Percentiles rank a stretch among this genome's conserved stretches.
Evolutionary conservation across 2,888 invertebrate genomes (phyloP).

Genomic region (Acrobasis repandana): DNA sequence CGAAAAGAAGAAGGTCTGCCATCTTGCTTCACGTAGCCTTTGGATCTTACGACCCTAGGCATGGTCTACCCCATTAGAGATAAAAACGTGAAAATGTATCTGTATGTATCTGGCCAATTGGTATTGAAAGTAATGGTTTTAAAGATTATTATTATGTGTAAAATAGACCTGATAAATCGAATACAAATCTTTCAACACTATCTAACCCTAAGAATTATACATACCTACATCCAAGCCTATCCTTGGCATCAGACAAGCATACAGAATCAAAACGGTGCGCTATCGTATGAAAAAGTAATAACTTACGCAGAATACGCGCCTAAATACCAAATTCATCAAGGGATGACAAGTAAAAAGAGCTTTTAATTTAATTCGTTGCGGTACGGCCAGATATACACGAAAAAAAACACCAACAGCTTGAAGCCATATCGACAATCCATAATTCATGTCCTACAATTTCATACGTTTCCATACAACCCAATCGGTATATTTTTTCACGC

Average conservation of each 20-base stretch:
- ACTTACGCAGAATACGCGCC: conserved; percentile 48
- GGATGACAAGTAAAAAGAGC: conserved; percentile 82
- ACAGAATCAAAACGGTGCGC: conserved; percentile 16
- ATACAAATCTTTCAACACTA: no score
- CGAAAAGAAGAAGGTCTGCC: no score
- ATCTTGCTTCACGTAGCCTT: no score
- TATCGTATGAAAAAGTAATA: conserved; percentile 48
- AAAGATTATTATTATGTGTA: no score
- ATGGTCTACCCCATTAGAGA: no score
- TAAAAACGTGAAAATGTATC: no score
- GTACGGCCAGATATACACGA: conserved; percentile 74
- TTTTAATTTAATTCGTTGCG: conserved; percentile 83
- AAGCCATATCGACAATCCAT: conserved; percentile 83
- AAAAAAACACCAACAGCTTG: conserved; percentile 82
- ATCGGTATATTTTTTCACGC: conserved; percentile 48
- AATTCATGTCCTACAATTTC: conserved; percentile 83
- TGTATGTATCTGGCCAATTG: no score
- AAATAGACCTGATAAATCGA: no score
- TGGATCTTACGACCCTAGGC: no score
- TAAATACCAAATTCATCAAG: conserved; percentile 80
- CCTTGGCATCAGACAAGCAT: neutral
- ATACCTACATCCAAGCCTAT: no score
- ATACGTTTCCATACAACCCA: conserved; percentile 62
- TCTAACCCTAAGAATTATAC: no score
- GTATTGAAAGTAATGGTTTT: no score